Evolutionary conservation across 2,888 invertebrate genomes (phyloP), one percentile per base, ranked within the genome.

Genomic region (Clostera curtula): DNA sequence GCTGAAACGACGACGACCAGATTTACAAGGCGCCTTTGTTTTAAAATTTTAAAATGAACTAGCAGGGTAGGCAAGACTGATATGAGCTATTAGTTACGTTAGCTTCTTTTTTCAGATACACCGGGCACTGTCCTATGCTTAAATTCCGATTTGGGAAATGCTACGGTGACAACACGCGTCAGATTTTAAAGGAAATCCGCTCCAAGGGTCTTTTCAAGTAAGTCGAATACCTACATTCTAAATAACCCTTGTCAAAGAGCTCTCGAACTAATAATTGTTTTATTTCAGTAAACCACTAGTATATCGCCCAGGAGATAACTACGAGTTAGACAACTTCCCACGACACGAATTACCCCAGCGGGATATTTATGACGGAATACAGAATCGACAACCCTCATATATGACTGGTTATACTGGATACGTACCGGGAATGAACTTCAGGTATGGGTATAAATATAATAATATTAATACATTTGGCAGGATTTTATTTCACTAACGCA

Each of bases 361-460:
- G n/a, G 85, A 87, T 55, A 71, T 76, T 1, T 80, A 75, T 43
- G 73, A 79, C 36, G 82, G 83, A 12, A 46, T 75, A 15, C 49
- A 58, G 7, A 61, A 83, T 40, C 69, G 73, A 20, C 73, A 75
- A 15, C 68, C 86, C 3, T 75, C 73, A 3, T 89, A 88, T 57
- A 88, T 90, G 66, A 86, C 90, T 8, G 90, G 90, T 8, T 90
- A 90, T 60, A 90, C 90, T 31, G 90, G 90, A 70, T 90, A 89
- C 50, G 89, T 91, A 31, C 90, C 90, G 5, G 90, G 90, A 8
- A 86, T 90, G 76, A 85, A 86, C 54, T 89, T 86, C 51, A 87
- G 87, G 58, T 89, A 84, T 55, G 66, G 7, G 6, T n/a, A n/a
- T n/a, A n/a, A n/a, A n/a, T n/a, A n/a, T n/a, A n/a, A n/a, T n/a